phyloP scores from a whole-genome alignment of 2,888 invertebrate species.

The Trachelus stipa region DNA sequence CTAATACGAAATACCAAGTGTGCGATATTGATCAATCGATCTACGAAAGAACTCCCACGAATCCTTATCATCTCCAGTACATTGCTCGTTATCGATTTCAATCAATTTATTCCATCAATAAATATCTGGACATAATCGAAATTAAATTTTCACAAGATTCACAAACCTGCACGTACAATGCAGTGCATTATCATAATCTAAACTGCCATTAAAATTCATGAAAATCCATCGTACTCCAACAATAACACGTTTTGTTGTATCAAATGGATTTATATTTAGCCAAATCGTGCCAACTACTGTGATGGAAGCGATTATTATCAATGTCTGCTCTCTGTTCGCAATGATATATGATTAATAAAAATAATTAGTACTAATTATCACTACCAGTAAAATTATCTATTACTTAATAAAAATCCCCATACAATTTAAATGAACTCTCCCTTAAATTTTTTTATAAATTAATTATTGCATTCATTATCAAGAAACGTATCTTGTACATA shows the following conservation, averaged over 20 bases:
- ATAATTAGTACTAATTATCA: too few relatives aligned
- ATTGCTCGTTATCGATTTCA: neutral
- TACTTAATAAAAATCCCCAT: too few relatives aligned
- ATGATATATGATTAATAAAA: neutral
- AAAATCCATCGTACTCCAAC: neutral
- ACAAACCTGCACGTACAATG: neutral
- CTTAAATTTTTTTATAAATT: neutral
- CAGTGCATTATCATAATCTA: neutral
- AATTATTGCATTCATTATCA: neutral
- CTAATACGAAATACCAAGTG: neutral
- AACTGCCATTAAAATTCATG: neutral
- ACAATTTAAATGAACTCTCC: neutral
- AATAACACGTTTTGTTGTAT: neutral
- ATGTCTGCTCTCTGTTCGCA: neutral
- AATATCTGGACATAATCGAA: too few relatives aligned
- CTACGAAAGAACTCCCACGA: neutral
- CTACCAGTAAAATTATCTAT: too few relatives aligned
- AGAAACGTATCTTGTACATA: neutral
- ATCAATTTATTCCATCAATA: too few relatives aligned
- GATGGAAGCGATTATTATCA: neutral
- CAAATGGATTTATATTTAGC: neutral
- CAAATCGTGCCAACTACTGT: neutral
- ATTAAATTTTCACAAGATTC: neutral
- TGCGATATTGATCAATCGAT: neutral
- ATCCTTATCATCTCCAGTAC: neutral